Evolutionary conservation across 2,888 invertebrate genomes (phyloP).

Genomic region (Sinohyriopsis cumingii): DNA sequence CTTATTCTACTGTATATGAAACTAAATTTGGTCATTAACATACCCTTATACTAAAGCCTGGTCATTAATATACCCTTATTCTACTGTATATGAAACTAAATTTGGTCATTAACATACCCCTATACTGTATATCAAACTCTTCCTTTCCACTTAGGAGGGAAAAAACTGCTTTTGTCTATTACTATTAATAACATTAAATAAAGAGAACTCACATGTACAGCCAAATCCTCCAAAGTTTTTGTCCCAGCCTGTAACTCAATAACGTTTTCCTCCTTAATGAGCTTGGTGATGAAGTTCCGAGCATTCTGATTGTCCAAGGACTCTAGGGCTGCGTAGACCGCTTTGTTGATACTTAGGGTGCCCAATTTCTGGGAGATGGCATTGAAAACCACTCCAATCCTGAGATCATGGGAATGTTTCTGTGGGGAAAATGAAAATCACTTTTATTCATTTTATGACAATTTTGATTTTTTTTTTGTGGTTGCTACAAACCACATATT

Average conservation of each 20-base stretch:
- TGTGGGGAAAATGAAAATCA: slow-evolving; percentile 33
- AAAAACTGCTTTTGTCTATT: too few species aligned
- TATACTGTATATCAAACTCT: too few species aligned
- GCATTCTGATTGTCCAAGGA: slow-evolving; percentile 69
- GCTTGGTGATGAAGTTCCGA: slow-evolving; percentile 73
- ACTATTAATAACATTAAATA: too few species aligned
- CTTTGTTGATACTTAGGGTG: slow-evolving; percentile 51
- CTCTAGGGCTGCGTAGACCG: slow-evolving; percentile 72
- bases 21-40: too few species aligned
- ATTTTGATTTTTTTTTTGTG: not conserved
- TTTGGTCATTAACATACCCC: too few species aligned
- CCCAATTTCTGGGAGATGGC: slow-evolving; percentile 29
- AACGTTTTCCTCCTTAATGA: slow-evolving; percentile 73
- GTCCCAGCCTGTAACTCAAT: slow-evolving; percentile 65
- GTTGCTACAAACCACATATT: not conserved
- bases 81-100: too few species aligned
- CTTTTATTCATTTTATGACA: not conserved
- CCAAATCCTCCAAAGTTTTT: slow-evolving; percentile 71
- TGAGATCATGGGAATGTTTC: slow-evolving; percentile 70
- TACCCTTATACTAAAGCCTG: too few species aligned
- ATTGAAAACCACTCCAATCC: slow-evolving; percentile 74
- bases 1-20: too few species aligned
- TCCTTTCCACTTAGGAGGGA: too few species aligned
- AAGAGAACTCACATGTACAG: slow-evolving; percentile 70
- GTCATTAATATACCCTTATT: too few species aligned